phyloP scores from a whole-genome alignment of 2,113 vertebrate genomes.

The Hemichromis elongatus region DNA sequence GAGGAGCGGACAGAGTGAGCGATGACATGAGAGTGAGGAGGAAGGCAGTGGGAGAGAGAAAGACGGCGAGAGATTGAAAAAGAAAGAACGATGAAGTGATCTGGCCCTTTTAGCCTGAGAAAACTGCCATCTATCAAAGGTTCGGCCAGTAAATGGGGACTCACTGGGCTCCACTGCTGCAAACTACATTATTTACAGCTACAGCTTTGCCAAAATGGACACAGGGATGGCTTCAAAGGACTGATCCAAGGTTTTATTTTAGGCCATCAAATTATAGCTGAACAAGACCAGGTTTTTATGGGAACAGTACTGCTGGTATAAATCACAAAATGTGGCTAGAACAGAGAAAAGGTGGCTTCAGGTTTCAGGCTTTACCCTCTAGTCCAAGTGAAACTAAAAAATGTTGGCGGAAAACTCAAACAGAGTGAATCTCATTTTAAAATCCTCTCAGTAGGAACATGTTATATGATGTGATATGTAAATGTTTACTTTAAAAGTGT shows the following conservation, averaged over 20 bases:
- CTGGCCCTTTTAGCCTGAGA: slow-evolving; percentile 12
- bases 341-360: neutral
- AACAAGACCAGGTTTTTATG: neutral
- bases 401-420: neutral
- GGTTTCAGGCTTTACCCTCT: neutral
- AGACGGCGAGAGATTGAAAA: neutral
- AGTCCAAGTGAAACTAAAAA: neutral
- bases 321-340: neutral
- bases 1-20: neutral
- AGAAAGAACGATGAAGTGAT: slow-evolving; percentile 28
- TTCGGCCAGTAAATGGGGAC: neutral
- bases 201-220: slow-evolving; percentile 48
- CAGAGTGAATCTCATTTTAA: neutral
- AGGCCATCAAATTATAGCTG: slow-evolving; percentile 28
- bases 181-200: slow-evolving; percentile 55
- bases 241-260: slow-evolving; percentile 24
- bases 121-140: slow-evolving; percentile 9
- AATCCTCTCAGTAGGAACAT: neutral
- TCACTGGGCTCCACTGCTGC: neutral
- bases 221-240: slow-evolving; percentile 25
- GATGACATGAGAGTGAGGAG: neutral
- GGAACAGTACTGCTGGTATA: neutral
- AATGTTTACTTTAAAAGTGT: neutral
- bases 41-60: slow-evolving; percentile 4
- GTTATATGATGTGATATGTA: neutral